These are phyloP conservation scores for Pelagia noctiluca DNA, from an alignment of 30 jellyfish, hydroid and myxozoan species.

Conservation along the genomic window DNA sequence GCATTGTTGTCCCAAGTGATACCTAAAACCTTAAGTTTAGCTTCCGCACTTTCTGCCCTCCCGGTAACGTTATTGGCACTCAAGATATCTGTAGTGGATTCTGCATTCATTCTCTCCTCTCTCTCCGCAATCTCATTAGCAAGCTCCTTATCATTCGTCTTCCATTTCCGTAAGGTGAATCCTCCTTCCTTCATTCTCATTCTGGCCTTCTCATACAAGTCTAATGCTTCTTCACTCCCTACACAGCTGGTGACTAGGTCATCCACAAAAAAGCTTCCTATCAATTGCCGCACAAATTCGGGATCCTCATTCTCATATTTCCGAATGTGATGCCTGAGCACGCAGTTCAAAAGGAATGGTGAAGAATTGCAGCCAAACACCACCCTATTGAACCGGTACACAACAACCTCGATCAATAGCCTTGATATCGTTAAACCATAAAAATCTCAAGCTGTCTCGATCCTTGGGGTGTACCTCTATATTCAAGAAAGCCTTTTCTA, in stretches of 20 bases:
- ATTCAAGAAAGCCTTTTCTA: no score
- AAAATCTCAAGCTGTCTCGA: no score
- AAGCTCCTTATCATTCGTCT: slow-evolving; percentile 26
- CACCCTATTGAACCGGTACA: no score
- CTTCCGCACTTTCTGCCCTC: background rate
- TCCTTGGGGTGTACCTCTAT: no score
- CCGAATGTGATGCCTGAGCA: no score
- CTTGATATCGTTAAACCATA: no score
- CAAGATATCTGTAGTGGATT: background rate
- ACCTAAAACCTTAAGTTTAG: slow-evolving; percentile 4
- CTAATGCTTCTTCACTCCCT: slow-evolving; percentile 13
- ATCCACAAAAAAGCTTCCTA: slow-evolving; percentile 16
- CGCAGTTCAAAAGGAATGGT: no score
- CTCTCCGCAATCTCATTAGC: slow-evolving; percentile 29
- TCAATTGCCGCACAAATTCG: background rate
- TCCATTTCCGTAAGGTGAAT: slow-evolving; percentile 5
- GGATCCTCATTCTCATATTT: background rate
- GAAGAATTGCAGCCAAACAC: no score
- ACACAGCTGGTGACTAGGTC: slow-evolving; percentile 41
- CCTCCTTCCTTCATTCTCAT: slow-evolving; percentile 28
- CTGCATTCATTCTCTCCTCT: slow-evolving; percentile 19
- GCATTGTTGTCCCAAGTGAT: slow-evolving; percentile 13
- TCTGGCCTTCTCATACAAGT: slow-evolving; percentile 43
- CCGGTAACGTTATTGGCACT: background rate
- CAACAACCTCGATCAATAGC: no score